A percentile compares a stretch with the other conserved stretches of the same genome.
phyloP scores from a whole-genome alignment of 2,888 invertebrate species.

The Drymonia ruficornis region DNA sequence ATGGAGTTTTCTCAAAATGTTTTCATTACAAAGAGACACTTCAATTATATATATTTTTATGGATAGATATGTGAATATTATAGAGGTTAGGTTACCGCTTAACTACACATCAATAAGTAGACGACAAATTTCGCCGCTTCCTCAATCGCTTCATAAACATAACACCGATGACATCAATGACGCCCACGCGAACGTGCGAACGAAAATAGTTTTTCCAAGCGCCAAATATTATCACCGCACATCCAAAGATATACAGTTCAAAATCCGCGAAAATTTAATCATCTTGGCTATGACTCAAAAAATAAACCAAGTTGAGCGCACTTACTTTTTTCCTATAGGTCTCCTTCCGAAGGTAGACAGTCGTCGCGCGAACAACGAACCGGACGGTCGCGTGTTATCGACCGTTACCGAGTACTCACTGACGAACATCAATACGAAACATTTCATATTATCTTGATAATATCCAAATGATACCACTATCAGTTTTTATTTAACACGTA shows the following conservation, averaged over 20 bases:
- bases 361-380: slow-evolving; percentile 41
- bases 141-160: slow-evolving; percentile 15
- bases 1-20: too few relatives aligned
- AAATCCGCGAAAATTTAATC: slow-evolving; percentile 14
- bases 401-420: slow-evolving; percentile 24
- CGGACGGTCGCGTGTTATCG: slow-evolving; percentile 58
- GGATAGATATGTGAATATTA: too few relatives aligned
- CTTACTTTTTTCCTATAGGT: slow-evolving; percentile 32
- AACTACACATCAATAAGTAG: neutral
- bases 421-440: slow-evolving; percentile 40
- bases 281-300: slow-evolving; percentile 15
- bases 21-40: too few relatives aligned
- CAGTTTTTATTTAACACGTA: slow-evolving; percentile 45
- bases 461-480: slow-evolving; percentile 57
- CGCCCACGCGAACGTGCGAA: slow-evolving; percentile 21
- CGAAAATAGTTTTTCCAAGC: slow-evolving; percentile 22
- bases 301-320: slow-evolving; percentile 12
- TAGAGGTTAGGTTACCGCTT: too few relatives aligned
- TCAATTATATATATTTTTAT: too few relatives aligned
- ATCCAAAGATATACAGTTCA: slow-evolving; percentile 12
- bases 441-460: slow-evolving; percentile 51
- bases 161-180: slow-evolving; percentile 34
- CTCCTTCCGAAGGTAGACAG: slow-evolving; percentile 37
- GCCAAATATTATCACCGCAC: slow-evolving; percentile 8
- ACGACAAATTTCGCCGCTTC: neutral